Evolutionary conservation across 1,140 invertebrate genomes (phyloP), one percentile per base, ranked within the genome.

Genomic region (Musca vetustissima): DNA sequence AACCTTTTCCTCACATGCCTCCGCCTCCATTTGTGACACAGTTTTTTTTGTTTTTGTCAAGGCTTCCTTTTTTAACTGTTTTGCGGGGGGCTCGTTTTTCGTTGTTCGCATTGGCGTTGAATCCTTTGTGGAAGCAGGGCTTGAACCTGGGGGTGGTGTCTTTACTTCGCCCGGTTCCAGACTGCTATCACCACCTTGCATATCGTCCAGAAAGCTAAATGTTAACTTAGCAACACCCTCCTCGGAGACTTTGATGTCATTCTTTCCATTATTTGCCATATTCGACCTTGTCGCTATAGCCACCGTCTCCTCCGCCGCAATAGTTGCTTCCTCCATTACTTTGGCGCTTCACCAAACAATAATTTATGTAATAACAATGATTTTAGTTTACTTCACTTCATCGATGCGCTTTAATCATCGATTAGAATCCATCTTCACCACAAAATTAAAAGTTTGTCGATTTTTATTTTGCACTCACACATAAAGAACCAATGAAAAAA

Each of bases 141-240:
- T 65, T 55, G 25, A 21, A 28, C 72, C 69, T 69, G 76, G 78
- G 13, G 79, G 79, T 22, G 79, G 79, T 24, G 79, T 81, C 49
- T 78, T 73, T 6, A 81, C 70, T 24, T 81, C 79, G n/a, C 79
- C 79, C 14, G 79, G 79, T 52, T 81, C 79, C 53, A 81, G 67
- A 52, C 75, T 80, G 50, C 72, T 77, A 43, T 79, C 78, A 8
- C 72, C 76, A 53, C 48, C 70, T n/a, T 76, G 75, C 65, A 74
- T 59, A 21, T 74, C 73, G 49, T 75, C 73, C n/a, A 47, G 17
- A 17, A 67, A 55, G 24, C 61, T 22, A 36, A 70, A 66, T 6
- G 49, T 66, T 21, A 70, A 66, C 28, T 70, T 70, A 15, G 57
- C 67, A 6, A 68, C 67, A 25, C 67, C 67, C 19, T 68, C 67